phyloP scores from a whole-genome alignment of 64 coral and sea anemone species.

The Montipora sp. region DNA sequence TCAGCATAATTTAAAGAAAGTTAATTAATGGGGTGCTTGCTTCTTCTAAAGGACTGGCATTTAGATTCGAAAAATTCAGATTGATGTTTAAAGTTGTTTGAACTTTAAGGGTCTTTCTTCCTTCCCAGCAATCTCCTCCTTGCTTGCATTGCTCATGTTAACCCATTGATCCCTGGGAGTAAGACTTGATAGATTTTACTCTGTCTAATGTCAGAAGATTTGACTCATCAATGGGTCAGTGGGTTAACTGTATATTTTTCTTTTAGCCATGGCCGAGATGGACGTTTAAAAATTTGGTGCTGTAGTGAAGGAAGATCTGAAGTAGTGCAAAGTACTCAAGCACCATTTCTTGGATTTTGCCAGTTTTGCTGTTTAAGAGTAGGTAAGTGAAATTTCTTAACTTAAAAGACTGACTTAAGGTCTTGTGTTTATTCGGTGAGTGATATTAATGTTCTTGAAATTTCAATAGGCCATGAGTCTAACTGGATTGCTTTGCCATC shows the following conservation, averaged over 20 bases:
- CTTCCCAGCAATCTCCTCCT: no score
- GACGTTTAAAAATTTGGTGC: constrained; percentile 48
- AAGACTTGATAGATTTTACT: no score
- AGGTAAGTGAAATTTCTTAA: constrained; percentile 12
- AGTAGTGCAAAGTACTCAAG: not conserved
- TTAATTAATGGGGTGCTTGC: not conserved
- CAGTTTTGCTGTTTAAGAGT: constrained; percentile 63
- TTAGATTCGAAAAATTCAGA: no score
- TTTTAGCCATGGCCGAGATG: constrained; percentile 77
- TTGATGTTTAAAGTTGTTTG: no score
- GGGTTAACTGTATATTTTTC: not conserved
- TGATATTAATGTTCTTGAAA: not conserved
- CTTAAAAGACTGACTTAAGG: not conserved
- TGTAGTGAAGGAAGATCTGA: constrained; percentile 35
- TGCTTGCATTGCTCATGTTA: no score
- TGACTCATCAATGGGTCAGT: no score
- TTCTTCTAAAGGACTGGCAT: not conserved
- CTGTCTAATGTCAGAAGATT: no score
- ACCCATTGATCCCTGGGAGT: no score
- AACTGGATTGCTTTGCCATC: constrained; percentile 56
- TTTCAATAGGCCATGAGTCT: not conserved
- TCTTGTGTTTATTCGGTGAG: not conserved
- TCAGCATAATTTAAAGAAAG: not conserved
- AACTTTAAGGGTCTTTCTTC: no score
- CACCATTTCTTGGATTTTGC: constrained; percentile 73